Evolutionary conservation across 2,888 invertebrate genomes (phyloP), one percentile per base, ranked within the genome.

Genomic region (Liodrosophila aerea): DNA sequence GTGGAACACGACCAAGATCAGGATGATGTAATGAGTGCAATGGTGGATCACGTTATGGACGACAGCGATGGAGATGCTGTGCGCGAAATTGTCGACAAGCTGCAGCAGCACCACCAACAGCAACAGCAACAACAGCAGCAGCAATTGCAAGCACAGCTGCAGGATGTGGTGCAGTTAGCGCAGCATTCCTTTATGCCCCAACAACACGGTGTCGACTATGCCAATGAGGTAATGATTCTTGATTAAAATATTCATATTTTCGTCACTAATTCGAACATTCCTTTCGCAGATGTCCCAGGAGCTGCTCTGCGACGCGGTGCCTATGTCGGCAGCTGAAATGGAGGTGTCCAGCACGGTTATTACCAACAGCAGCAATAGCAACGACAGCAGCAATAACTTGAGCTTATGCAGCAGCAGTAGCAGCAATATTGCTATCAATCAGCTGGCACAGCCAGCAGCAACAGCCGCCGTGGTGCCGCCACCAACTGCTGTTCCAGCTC

Each of bases 281-380:
- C n/a, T n/a, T 22, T 36, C 39, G 7, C 54, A 88, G 88, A 64
- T 87, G 15, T 53, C 92, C 75, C 85, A 92, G 36, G 92, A 93
- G 87, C 91, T 93, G 36, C 91, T 93, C 1, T 86, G 92, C 37
- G 93, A 93, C 87, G 92, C 74, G 5, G 76, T 93, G 18, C 93
- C 93, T 0, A 88, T 93, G 76, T 93, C 93, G 0, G 87, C 87
- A 3, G 92, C 93, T 4, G 93, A 93, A 88, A 92, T 93, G 80
- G 92, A 92, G 64, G 92, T 92, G 1, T 91, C 92, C 7, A 92
- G 92, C 76, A 92, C 92, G 0, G 91, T 92, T 3, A 75, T 88
- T 34, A 88, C 88, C n/a, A 89, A 88, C 59, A 87, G 82, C 72
- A 87, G 80, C 73, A 89, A 89, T 59, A 88, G 88, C 27, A 89